Evolutionary conservation across 2,113 vertebrate species (phyloP).

Genomic region (Copsychus sechellarum): DNA sequence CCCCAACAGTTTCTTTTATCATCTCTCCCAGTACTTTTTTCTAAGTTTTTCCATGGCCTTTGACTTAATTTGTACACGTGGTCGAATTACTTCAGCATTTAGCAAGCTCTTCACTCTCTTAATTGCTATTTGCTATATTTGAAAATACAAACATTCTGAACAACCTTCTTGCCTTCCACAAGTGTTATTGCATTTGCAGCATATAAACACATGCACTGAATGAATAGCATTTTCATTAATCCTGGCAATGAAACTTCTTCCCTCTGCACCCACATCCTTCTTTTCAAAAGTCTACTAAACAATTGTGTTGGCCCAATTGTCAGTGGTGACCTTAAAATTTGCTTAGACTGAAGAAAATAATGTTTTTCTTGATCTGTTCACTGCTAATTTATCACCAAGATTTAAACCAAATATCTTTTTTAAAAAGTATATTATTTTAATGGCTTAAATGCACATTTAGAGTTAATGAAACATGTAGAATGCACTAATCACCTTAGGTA

Average conservation of each 20-base stretch:
- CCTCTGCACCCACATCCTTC: background rate
- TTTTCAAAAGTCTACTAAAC: background rate
- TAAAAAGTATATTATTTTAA: background rate
- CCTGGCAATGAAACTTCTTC: background rate
- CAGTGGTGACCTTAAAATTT: background rate
- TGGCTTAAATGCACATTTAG: background rate
- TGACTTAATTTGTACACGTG: background rate
- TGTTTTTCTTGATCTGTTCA: background rate
- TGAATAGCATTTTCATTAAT: background rate
- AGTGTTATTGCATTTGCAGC: background rate
- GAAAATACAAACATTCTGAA: background rate
- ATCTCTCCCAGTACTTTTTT: background rate
- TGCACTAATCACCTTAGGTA: background rate
- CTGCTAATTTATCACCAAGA: background rate
- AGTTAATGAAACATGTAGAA: background rate
- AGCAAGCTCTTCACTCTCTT: background rate
- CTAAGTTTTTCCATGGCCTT: background rate
- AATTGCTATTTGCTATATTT: background rate
- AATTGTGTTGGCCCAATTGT: background rate
- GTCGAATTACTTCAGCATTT: background rate
- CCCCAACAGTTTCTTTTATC: constrained; percentile 26
- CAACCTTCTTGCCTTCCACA: background rate
- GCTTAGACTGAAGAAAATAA: background rate
- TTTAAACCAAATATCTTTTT: background rate
- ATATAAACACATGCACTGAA: background rate